Conservation (phyloP, 2,888 invertebrate genomes). For the Xestia xanthographa region DNA sequence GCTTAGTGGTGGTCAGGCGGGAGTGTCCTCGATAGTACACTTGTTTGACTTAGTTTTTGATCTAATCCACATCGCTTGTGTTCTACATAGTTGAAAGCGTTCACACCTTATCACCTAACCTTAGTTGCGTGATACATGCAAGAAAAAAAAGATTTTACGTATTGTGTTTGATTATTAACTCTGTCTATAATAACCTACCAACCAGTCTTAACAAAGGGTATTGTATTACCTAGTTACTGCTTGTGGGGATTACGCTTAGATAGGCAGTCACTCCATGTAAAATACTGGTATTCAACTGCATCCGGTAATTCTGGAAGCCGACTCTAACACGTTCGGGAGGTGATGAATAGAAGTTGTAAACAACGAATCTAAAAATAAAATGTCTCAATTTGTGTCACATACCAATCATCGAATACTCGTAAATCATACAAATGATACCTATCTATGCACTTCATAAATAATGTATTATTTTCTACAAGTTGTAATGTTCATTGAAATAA, state of each 20-base stretch:
- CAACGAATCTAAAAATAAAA: background rate
- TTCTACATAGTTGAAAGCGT: background rate
- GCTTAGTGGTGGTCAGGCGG: too few species aligned
- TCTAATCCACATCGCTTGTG: background rate
- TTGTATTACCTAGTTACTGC: background rate
- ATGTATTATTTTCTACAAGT: background rate
- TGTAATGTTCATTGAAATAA: background rate
- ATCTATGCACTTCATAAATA: background rate
- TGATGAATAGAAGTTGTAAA: background rate
- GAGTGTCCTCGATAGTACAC: too few species aligned
- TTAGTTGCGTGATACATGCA: background rate
- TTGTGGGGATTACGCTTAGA: background rate
- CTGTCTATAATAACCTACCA: too few species aligned
- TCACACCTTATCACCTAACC: background rate
- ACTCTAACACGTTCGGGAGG: background rate
- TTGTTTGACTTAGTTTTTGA: background rate
- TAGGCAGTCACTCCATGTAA: background rate
- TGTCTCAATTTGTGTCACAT: background rate
- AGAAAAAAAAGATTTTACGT: background rate
- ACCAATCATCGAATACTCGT: conserved; percentile 1
- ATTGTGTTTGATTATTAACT: background rate
- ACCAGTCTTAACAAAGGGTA: background rate
- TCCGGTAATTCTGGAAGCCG: too few species aligned
- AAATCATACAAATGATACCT: background rate
- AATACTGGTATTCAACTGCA: background rate